Conservation (phyloP, 1,140 invertebrate genomes). For the Camponotus floridanus region DNA sequence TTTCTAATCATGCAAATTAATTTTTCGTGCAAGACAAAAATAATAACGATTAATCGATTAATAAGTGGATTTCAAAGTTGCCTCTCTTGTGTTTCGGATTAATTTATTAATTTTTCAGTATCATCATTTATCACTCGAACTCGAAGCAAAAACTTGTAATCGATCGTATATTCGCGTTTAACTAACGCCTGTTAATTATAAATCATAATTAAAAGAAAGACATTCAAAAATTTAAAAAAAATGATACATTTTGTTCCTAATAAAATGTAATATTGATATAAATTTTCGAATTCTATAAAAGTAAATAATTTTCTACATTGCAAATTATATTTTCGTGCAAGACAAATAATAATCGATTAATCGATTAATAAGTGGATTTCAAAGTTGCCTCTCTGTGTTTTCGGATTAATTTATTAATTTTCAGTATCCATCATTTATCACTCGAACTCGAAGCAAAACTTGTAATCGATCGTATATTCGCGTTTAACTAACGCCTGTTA, state of each 20-base stretch:
- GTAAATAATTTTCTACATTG: slow-evolving; percentile 17
- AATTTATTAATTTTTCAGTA: too few relatives aligned
- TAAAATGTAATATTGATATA: neutral
- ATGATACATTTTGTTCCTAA: neutral
- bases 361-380: neutral
- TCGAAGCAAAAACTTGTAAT: too few relatives aligned
- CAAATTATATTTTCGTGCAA: slow-evolving; percentile 29
- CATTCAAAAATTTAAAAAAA: neutral
- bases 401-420: slow-evolving; percentile 1
- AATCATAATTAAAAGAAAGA: slow-evolving; percentile 14
- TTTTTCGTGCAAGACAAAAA: too few relatives aligned
- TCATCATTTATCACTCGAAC: too few relatives aligned
- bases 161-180: neutral
- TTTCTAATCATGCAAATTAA: too few relatives aligned
- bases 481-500: neutral
- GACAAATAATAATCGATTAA: slow-evolving; percentile 24
- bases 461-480: too few relatives aligned
- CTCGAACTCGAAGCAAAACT: too few relatives aligned
- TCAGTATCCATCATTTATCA: neutral
- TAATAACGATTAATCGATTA: too few relatives aligned
- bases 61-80: too few relatives aligned
- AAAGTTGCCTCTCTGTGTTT: neutral
- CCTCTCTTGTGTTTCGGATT: too few relatives aligned
- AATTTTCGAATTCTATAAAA: neutral
- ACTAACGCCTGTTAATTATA: slow-evolving; percentile 12